These are phyloP conservation scores for Ciconia boyciana DNA, from an alignment of 2,113 vertebrate genomes.

Conservation along the genomic window DNA sequence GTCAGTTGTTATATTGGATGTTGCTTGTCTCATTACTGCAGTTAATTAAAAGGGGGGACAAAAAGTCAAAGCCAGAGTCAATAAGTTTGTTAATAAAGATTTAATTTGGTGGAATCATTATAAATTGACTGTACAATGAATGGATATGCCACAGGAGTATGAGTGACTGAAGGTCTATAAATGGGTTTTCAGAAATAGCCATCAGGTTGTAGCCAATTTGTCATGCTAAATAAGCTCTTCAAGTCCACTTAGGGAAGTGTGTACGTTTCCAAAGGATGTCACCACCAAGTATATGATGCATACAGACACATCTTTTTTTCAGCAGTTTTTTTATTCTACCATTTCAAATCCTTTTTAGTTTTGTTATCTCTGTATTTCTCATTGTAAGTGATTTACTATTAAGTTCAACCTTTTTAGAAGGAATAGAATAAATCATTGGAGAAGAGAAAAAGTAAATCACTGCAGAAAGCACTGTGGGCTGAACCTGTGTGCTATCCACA, in stretches of 20 bases:
- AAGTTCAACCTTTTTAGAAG: not conserved
- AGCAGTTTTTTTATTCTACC: not conserved
- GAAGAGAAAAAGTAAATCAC: not conserved
- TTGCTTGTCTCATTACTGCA: slow-evolving; percentile 47
- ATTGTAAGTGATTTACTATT: not conserved
- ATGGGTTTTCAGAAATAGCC: slow-evolving; percentile 38
- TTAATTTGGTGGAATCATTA: slow-evolving; percentile 42
- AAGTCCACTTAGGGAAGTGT: slow-evolving; percentile 9
- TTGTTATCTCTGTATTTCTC: not conserved
- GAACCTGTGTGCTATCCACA: not conserved
- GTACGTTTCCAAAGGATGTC: not conserved
- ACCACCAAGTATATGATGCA: not conserved
- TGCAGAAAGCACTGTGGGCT: not conserved
- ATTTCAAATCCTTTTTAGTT: not conserved
- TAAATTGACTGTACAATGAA: slow-evolving; percentile 45
- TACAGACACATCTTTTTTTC: not conserved
- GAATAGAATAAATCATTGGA: not conserved
- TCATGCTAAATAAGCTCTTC: slow-evolving; percentile 29
- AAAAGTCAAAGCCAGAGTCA: slow-evolving; percentile 4
- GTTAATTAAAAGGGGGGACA: slow-evolving; percentile 59
- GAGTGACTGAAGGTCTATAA: not conserved
- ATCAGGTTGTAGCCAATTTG: slow-evolving; percentile 31
- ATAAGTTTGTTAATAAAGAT: slow-evolving; percentile 57
- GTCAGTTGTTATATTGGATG: not conserved
- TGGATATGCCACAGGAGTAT: slow-evolving; percentile 1